Base-by-base conservation (phyloP, 2,888 invertebrate species). In the Drosophila borborema region DNA sequence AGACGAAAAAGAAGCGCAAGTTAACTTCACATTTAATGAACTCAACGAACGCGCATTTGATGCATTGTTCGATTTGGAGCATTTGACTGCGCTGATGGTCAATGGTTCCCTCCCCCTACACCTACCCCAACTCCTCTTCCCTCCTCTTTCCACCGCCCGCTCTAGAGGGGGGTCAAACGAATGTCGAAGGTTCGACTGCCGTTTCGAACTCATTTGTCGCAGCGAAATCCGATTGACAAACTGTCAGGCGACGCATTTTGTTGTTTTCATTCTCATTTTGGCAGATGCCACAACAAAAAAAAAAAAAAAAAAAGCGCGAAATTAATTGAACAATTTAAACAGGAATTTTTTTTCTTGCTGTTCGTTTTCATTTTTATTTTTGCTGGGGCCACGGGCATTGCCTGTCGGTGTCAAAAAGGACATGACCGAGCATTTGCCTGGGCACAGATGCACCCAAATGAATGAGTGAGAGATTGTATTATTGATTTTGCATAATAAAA, bases 401-500 rank as follows among this genome's bases (percentile, higher is more conserved):
- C 59, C 82, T 81, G 81, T 86, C 86, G 84, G 85, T 90, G 91
- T 91, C 91, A 91, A 89, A 91, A 90, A 89, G 87, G 90, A 91
- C 90, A 86, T 89, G 90, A 85, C 87, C 82, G 87, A 82, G 90
- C 80, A 84, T 83, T 88, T 86, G 81, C 78, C 72, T 48, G 66
- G 61, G 54, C 49, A 43, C 31, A 40, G 67, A 65, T 73, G 70
- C 56, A 45, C 51, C 68, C 73, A 59, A 61, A 49, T 84, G 87
- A 75, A 72, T 77, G 69, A 78, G 61, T 79, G 83, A 81, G 90
- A 81, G 89, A 84, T 90, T 86, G 84, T 81, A 85, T 87, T 91
- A 91, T 91, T 91, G 92, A 91, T 90, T 91, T 88, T 88, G 84
- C 87, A 91, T 90, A 87, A 89, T 89, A 91, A 91, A 88, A 91